A percentile compares a stretch with the other conserved stretches of the same genome.
Conservation (phyloP, 2,888 invertebrate species). For the Gisinianus flammeolus region DNA sequence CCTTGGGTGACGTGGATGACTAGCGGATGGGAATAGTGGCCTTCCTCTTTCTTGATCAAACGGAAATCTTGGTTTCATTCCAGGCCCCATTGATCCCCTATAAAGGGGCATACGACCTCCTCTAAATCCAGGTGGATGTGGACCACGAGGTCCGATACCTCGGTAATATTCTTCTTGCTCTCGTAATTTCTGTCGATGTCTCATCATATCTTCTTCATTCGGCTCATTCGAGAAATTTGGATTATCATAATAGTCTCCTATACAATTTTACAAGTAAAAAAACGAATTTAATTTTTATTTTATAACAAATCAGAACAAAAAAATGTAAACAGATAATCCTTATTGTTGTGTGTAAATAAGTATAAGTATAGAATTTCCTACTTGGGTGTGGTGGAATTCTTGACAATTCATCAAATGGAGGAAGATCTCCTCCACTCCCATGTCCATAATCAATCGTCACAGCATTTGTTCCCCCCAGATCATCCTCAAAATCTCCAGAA, state of each 20-base stretch:
- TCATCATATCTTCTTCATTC: neutral
- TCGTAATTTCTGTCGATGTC: neutral
- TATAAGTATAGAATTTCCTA: neutral
- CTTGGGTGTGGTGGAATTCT: slow-evolving; percentile 33
- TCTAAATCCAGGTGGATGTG: neutral
- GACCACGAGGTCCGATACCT: neutral
- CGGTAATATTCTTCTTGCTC: neutral
- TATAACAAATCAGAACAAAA: neutral
- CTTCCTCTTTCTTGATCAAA: slow-evolving; percentile 12
- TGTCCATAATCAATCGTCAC: slow-evolving; percentile 58
- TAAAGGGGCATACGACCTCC: neutral
- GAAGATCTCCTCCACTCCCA: slow-evolving; percentile 28
- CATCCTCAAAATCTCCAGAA: slow-evolving; percentile 34
- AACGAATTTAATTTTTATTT: neutral
- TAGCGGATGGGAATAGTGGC: neutral
- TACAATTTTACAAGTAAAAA: neutral
- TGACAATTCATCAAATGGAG: neutral
- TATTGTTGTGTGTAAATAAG: neutral
- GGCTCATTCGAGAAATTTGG: neutral
- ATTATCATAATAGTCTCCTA: slow-evolving; percentile 38
- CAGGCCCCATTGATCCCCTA: neutral
- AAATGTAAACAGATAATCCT: neutral
- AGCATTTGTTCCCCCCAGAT: slow-evolving; percentile 22
- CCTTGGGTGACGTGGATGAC: neutral
- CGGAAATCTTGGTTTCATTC: neutral